Conservation (phyloP, 2,113 vertebrate species). For the Chlamydotis undulata region DNA sequence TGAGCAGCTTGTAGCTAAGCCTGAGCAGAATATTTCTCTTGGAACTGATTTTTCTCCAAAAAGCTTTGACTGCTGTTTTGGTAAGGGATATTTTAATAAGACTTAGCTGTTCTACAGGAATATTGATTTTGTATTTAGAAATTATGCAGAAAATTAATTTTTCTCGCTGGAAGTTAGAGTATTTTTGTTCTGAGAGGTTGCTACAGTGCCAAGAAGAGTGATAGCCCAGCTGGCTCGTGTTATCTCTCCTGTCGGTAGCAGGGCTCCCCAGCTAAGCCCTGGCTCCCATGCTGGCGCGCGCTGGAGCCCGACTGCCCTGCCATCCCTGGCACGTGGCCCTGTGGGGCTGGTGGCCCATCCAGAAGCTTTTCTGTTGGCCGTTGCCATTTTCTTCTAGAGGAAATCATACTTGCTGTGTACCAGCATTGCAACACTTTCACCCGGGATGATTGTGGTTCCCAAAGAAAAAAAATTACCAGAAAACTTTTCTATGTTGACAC, state of each 20-base stretch:
- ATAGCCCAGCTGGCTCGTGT: background rate
- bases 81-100: background rate
- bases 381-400: background rate
- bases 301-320: background rate
- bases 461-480: background rate
- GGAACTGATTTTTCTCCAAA: background rate
- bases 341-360: background rate
- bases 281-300: rapidly evolving
- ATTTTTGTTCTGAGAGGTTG: background rate
- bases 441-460: background rate
- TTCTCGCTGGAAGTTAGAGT: background rate
- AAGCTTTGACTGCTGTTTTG: background rate
- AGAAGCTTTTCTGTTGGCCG: background rate
- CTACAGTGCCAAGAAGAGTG: background rate
- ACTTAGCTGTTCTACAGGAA: background rate
- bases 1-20: background rate
- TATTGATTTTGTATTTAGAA: background rate
- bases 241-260: background rate
- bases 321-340: background rate
- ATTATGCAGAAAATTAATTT: background rate
- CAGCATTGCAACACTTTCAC: background rate
- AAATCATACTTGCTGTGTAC: background rate
- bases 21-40: background rate
- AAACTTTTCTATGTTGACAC: background rate
- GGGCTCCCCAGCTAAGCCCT: background rate